Percentiles rank a stretch among this genome's conserved stretches.
Evolutionary conservation across 2,797 vertebrate genomes (phyloP).

Genomic region (Sylvia borin): DNA sequence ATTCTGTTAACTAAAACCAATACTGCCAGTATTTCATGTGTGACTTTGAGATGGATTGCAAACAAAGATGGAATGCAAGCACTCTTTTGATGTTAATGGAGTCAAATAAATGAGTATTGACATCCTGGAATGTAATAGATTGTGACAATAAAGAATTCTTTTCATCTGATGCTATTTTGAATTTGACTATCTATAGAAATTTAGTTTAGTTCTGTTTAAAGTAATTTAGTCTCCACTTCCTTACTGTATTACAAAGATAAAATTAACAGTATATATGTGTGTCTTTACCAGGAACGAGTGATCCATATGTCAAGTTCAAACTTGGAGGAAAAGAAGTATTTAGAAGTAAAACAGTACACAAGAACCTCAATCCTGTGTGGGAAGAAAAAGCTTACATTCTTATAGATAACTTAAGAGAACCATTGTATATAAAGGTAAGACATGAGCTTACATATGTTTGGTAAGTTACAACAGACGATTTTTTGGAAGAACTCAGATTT

Average conservation of each 20-base stretch:
- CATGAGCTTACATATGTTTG: background rate
- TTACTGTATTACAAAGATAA: background rate
- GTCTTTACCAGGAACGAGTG: slow-evolving; percentile 87
- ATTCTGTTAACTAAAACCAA: background rate
- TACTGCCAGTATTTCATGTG: background rate
- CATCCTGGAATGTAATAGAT: background rate
- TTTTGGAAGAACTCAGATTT: background rate
- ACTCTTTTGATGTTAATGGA: background rate
- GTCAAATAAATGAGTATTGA: background rate
- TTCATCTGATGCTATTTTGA: background rate
- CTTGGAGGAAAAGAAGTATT: slow-evolving; percentile 93
- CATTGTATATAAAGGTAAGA: slow-evolving; percentile 92
- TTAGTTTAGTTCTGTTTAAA: background rate
- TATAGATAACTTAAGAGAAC: slow-evolving; percentile 85
- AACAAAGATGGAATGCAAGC: background rate
- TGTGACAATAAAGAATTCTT: background rate
- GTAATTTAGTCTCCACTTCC: background rate
- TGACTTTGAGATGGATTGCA: background rate
- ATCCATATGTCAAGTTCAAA: slow-evolving; percentile 98
- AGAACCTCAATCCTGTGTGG: slow-evolving; percentile 96
- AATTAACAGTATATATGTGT: background rate
- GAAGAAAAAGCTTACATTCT: slow-evolving; percentile 87
- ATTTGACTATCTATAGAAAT: background rate
- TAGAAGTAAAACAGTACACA: slow-evolving; percentile 94
- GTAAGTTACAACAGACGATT: background rate